Percentiles rank a stretch among this genome's conserved stretches.
Conservation (phyloP, 1,140 invertebrate species). For the Drosophila bipectinata region DNA sequence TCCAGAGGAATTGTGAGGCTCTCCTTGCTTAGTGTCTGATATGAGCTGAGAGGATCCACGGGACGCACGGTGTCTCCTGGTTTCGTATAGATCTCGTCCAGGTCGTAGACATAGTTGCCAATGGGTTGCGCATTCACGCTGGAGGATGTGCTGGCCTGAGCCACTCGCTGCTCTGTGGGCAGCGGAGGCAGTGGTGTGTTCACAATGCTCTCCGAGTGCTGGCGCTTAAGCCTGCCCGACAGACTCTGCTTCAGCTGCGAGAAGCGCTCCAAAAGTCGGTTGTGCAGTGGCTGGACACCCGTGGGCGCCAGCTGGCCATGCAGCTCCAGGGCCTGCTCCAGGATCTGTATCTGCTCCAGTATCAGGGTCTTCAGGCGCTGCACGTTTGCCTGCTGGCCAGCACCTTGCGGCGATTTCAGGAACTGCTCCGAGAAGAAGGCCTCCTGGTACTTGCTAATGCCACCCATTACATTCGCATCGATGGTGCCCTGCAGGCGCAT, state of each 20-base stretch:
- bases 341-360: slow-evolving; percentile 90
- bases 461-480: slow-evolving; percentile 98
- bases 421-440: slow-evolving; percentile 95
- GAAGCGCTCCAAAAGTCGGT: slow-evolving; percentile 93
- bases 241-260: slow-evolving; percentile 90
- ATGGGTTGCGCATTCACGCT: slow-evolving; percentile 73
- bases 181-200: slow-evolving; percentile 91
- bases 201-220: slow-evolving; percentile 90
- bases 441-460: slow-evolving; percentile 96
- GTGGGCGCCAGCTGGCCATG: slow-evolving; percentile 93
- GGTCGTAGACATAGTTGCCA: slow-evolving; percentile 84
- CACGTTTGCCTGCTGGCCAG: slow-evolving; percentile 90
- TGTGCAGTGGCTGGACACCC: slow-evolving; percentile 94
- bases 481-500: slow-evolving; percentile 97
- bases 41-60: slow-evolving; percentile 70
- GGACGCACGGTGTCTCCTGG: slow-evolving; percentile 84
- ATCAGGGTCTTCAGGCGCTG: slow-evolving; percentile 90
- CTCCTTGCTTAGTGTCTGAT: slow-evolving; percentile 78
- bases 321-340: slow-evolving; percentile 91
- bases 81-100: slow-evolving; percentile 88
- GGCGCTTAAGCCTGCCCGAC: slow-evolving; percentile 86
- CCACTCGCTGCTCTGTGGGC: slow-evolving; percentile 85
- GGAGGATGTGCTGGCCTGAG: slow-evolving; percentile 81
- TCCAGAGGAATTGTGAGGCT: slow-evolving; percentile 65
- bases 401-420: slow-evolving; percentile 86